These are phyloP conservation scores for Anisognathus igniventris DNA, from an alignment of 2,797 vertebrate genomes.

Conservation along the genomic window DNA sequence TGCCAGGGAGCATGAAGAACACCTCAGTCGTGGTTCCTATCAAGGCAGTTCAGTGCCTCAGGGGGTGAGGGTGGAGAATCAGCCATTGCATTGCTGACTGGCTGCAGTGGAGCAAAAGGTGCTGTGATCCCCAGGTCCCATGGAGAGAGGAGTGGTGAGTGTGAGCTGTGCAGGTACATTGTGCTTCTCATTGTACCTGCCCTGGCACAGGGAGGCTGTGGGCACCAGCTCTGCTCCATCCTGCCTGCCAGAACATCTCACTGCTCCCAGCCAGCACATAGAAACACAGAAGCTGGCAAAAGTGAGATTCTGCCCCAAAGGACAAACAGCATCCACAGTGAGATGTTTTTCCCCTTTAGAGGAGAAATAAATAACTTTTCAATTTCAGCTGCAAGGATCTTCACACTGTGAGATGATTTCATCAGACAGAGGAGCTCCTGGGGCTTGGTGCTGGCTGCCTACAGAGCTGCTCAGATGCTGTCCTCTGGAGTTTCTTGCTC, in stretches of 20 bases:
- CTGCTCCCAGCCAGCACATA: fast-evolving
- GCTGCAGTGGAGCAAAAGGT: background rate
- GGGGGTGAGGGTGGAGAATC: background rate
- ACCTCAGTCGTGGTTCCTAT: background rate
- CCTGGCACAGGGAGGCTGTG: background rate
- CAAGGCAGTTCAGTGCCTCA: fast-evolving
- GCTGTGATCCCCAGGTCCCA: fast-evolving
- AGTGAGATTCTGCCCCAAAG: background rate
- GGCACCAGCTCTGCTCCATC: background rate
- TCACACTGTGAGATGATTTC: background rate
- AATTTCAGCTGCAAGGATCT: background rate
- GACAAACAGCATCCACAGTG: background rate
- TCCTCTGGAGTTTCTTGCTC: background rate
- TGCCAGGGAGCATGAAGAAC: fast-evolving
- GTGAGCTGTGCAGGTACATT: too few species aligned
- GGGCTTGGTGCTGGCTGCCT: background rate
- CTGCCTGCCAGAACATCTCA: background rate
- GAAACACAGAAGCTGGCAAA: background rate
- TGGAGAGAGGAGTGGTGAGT: background rate
- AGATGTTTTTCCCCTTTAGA: background rate
- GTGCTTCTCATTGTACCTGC: background rate
- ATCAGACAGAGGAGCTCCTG: background rate
- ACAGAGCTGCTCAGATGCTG: background rate
- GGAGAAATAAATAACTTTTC: slow-evolving; percentile 36
- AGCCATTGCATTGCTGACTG: background rate